phyloP scores from a whole-genome alignment of 23 tunicate species.

The Diplosoma virens region DNA sequence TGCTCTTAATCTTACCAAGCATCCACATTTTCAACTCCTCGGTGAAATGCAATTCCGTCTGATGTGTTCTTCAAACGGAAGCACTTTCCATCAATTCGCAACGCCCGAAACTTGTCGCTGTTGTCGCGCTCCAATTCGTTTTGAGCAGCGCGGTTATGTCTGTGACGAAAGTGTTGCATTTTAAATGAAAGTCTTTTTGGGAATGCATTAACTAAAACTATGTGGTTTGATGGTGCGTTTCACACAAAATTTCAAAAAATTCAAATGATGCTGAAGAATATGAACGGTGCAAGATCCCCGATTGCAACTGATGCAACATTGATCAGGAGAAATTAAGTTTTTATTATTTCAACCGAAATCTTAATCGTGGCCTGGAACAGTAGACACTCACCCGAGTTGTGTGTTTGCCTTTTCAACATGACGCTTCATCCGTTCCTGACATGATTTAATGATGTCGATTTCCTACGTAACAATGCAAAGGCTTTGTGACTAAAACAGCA shows the following conservation, averaged over 20 bases:
- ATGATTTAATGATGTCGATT: conserved; percentile 92
- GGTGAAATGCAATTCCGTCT: conserved; percentile 87
- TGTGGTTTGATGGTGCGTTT: too few relatives aligned
- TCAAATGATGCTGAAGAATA: too few relatives aligned
- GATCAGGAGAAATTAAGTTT: too few relatives aligned
- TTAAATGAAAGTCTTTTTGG: not conserved
- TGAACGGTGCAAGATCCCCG: too few relatives aligned
- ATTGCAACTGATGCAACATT: too few relatives aligned
- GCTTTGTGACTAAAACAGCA: not conserved
- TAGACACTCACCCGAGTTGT: conserved; percentile 86
- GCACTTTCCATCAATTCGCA: conserved; percentile 79
- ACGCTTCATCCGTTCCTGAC: conserved; percentile 87
- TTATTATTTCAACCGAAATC: too few relatives aligned
- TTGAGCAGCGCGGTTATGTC: conserved; percentile 95
- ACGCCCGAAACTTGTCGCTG: conserved; percentile 91
- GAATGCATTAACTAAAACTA: too few relatives aligned
- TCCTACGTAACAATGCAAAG: conserved; percentile 55
- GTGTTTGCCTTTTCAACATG: conserved; percentile 64
- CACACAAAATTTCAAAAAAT: too few relatives aligned
- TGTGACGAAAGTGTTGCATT: not conserved
- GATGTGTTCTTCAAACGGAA: conserved; percentile 76
- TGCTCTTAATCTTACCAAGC: conserved; percentile 94
- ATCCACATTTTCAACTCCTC: conserved; percentile 91
- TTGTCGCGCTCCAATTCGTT: conserved; percentile 91
- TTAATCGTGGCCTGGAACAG: too few relatives aligned